Conservation (phyloP, 2,113 vertebrate genomes). For the Ivindomyrus marchei region DNA sequence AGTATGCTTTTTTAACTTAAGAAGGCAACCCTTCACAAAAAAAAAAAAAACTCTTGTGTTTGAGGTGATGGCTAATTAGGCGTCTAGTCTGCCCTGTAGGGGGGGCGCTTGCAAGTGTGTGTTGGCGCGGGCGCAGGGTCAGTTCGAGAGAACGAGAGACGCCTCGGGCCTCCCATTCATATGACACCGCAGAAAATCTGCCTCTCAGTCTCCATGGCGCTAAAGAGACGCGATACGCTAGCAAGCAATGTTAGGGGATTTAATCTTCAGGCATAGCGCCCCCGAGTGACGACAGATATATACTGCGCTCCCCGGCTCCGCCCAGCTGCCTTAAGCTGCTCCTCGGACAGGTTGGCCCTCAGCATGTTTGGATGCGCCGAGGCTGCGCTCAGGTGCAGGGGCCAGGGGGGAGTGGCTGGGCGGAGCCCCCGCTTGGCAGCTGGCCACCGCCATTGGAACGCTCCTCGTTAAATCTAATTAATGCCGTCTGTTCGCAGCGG, state of each 20-base stretch:
- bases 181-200: neutral
- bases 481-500: neutral
- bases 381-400: neutral
- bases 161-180: neutral
- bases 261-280: neutral
- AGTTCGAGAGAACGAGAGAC: neutral
- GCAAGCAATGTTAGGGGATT: neutral
- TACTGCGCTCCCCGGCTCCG: neutral
- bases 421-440: neutral
- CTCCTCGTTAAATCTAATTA: neutral
- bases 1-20: neutral
- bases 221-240: neutral
- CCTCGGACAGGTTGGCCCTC: neutral
- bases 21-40: neutral
- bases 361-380: neutral
- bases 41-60: neutral
- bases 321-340: neutral
- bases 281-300: neutral
- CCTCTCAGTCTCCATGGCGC: neutral
- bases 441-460: neutral
- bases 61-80: neutral
- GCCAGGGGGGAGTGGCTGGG: neutral
- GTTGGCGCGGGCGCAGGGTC: neutral
- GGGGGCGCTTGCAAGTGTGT: neutral
- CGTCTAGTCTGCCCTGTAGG: neutral